Evolutionary conservation across 1,140 invertebrate species (phyloP).

Genomic region (Panagrolaimus sp.): DNA sequence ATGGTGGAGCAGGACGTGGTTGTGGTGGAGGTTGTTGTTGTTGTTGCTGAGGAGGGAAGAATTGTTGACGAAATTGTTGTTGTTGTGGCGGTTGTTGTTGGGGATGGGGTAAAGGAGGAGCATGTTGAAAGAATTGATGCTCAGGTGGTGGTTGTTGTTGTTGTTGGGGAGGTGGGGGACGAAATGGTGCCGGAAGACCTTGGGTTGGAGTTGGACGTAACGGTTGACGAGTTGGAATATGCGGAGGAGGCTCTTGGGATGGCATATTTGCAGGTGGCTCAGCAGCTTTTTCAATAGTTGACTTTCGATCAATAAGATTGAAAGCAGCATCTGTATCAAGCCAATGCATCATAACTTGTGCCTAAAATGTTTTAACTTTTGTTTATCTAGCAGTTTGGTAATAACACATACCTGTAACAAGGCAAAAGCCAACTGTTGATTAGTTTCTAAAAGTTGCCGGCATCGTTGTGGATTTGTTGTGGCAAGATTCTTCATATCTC

Average conservation of each 20-base stretch:
- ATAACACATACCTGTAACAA: neutral
- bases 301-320: neutral
- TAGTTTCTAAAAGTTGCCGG: neutral
- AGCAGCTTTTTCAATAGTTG: neutral
- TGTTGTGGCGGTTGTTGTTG: neutral
- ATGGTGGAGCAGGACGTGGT: neutral
- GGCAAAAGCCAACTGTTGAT: neutral
- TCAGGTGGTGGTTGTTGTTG: neutral
- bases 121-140: neutral
- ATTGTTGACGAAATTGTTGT: neutral
- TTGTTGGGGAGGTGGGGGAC: neutral
- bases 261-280: neutral
- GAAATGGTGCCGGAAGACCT: neutral
- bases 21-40: neutral
- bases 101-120: neutral
- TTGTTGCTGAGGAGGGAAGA: neutral
- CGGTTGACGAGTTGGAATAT: neutral
- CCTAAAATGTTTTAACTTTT: neutral
- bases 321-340: constrained; percentile 9
- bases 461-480: constrained; percentile 1
- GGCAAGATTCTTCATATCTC: neutral
- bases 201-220: neutral
- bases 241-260: neutral
- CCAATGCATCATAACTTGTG: constrained; percentile 16
- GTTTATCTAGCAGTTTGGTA: neutral